Evolutionary conservation across 2,797 vertebrate species (phyloP).

Genomic region (Morelia viridis): DNA sequence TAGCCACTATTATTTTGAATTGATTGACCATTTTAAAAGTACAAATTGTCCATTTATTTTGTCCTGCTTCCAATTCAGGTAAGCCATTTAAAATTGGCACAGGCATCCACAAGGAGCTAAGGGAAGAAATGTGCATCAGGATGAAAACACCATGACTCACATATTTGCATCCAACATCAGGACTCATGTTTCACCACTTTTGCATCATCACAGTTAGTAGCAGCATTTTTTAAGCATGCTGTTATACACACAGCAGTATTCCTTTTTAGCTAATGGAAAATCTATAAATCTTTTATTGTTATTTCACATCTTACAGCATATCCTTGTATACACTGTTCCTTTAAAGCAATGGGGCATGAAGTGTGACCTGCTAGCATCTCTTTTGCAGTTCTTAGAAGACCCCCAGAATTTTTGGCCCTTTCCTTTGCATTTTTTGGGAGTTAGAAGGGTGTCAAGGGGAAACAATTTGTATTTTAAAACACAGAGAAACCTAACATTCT

Average conservation of each 20-base stretch:
- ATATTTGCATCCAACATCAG: neutral
- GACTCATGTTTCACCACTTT: neutral
- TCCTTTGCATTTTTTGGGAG: neutral
- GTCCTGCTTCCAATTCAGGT: neutral
- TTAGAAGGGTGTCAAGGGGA: neutral
- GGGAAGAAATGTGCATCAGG: neutral
- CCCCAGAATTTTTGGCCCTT: too few species aligned
- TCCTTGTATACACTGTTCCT: neutral
- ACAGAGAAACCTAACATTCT: neutral
- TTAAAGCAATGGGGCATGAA: neutral
- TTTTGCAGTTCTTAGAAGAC: neutral
- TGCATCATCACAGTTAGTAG: neutral
- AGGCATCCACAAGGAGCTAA: neutral
- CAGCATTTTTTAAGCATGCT: neutral
- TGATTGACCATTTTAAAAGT: neutral
- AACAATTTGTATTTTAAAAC: neutral
- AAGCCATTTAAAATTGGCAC: neutral
- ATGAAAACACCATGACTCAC: neutral
- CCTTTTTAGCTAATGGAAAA: neutral
- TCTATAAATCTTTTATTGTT: neutral
- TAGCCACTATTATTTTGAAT: neutral
- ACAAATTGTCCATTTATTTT: neutral
- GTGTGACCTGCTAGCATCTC: neutral
- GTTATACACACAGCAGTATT: neutral
- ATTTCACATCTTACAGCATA: neutral